Base-by-base conservation (phyloP, 2,797 vertebrate species). In the Microctenopoma lineatum region DNA sequence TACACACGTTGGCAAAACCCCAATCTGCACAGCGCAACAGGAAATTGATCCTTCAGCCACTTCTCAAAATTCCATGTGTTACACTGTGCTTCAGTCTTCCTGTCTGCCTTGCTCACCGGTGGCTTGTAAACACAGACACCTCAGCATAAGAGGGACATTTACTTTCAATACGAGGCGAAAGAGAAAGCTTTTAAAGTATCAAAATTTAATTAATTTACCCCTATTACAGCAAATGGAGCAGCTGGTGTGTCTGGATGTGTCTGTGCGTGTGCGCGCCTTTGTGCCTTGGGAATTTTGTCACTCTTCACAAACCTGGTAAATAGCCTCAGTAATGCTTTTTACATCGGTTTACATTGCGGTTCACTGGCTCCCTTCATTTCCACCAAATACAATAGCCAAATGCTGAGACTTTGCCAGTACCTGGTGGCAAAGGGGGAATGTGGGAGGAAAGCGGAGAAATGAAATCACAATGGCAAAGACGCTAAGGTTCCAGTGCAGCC, bases 161-260 rank as follows among this genome's bases (percentile, higher is more conserved):
- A 87, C 82, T 81, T 71, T 80, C 74, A 84, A 84, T 69, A 79
- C 55, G 18, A 77, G 61, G 38, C 27, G 5, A 70, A 68, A 73
- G 56, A 77, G 87, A 84, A 85, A 74, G 79, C 82, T 90, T 87
- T 90, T 80, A 84, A 86, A 86, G 66, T 79, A 81, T 77, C 75
- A 63, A 65, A 77, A 87, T 81, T 62, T 57, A 83, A 89, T 87
- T 84, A 51, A 87, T 86, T 85, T 81, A 77, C 59, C 53, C 26
- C 54, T 66, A 64, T 83, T 84, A 80, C 68, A 58, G 77, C 52
- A 84, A 83, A 81, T 83, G 76, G 70, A 80, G 74, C 80, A 69
- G 77, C 60, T 73, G 73, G 21, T 53, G 65, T 59, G 66, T 75
- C 26, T 61, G 71, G 14, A 4, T 58, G 71, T 42, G 57, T 70